Base-by-base conservation (phyloP, 2,797 vertebrate genomes). In the Amazonetta brasiliensis region DNA sequence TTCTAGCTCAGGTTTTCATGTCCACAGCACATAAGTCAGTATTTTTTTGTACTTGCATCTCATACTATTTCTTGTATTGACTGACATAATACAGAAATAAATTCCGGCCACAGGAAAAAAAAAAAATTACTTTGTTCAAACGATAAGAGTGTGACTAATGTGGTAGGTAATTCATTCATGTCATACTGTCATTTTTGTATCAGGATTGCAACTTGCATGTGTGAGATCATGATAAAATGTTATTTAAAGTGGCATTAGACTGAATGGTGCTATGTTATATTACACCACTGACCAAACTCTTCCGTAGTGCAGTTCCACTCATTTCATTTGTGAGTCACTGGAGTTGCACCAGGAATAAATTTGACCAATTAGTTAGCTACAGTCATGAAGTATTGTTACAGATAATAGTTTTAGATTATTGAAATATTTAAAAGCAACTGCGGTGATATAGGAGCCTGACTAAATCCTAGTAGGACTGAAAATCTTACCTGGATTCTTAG, bases 21-120 rank as follows among this genome's bases (percentile, higher is more conserved):
- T 92, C 96, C 72, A 80, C 71, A 91, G 95, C 95, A 93, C 94
- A 79, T 95, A 96, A 96, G 89, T 96, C 95, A 95, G 77, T 90
- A 96, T 96, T 96, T 97, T 91, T 95, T 96, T 92, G 95, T 94
- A 97, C 90, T 97, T 96, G 95, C 96, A 96, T 96, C 94, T 95
- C 92, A 72, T 97, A 92, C 94, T 87, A 91, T 64, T 95, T 85
- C 90, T 35, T 95, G 43, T 72, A 96, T 95, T 95, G 96, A 94
- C 89, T 95, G 96, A 76, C 91, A 92, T 80, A 50, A 39, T 91
- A 17, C 37, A 91, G 91, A 93, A 93, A 93, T 92, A 91, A 96
- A 93, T 89, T 89, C 87, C 1, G 2, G 76, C 93, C 95, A 72
- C 82, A 52, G 26, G 5, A 52, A 63, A 64, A 76, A 44, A 89